Percentiles rank a stretch among this genome's conserved stretches.
Evolutionary conservation across 2,797 vertebrate genomes (phyloP).

Genomic region (Parauchenoglanis ngamensis): DNA sequence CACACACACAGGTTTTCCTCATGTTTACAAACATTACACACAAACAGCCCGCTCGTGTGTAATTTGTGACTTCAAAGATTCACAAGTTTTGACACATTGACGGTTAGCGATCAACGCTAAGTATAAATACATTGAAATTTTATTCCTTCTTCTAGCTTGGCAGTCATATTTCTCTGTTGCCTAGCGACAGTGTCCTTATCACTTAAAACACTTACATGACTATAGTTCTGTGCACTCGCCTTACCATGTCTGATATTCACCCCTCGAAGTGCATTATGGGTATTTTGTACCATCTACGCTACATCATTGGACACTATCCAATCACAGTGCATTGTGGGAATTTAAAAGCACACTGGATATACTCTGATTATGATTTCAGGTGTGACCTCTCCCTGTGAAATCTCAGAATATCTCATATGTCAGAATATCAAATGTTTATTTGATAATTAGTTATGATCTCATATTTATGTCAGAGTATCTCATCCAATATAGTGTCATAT

Average conservation of each 20-base stretch:
- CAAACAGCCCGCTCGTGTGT: neutral
- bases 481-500: neutral
- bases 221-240: neutral
- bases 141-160: too few relatives aligned
- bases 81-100: too few relatives aligned
- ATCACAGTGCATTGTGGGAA: neutral
- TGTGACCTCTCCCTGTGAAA: neutral
- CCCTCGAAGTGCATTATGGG: neutral
- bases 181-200: neutral
- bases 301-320: neutral
- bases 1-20: conserved; percentile 11
- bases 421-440: neutral
- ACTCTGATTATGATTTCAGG: neutral
- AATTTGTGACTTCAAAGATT: too few relatives aligned
- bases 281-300: neutral
- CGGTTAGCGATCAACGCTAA: too few relatives aligned
- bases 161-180: too few relatives aligned
- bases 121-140: too few relatives aligned
- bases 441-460: neutral
- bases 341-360: too few relatives aligned
- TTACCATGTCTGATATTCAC: neutral
- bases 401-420: neutral
- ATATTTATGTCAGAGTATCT: neutral
- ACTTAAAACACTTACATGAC: neutral
- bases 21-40: neutral